These are phyloP conservation scores for Tigriopus japonicus DNA, from an alignment of 1,140 invertebrate species.

Conservation along the genomic window DNA sequence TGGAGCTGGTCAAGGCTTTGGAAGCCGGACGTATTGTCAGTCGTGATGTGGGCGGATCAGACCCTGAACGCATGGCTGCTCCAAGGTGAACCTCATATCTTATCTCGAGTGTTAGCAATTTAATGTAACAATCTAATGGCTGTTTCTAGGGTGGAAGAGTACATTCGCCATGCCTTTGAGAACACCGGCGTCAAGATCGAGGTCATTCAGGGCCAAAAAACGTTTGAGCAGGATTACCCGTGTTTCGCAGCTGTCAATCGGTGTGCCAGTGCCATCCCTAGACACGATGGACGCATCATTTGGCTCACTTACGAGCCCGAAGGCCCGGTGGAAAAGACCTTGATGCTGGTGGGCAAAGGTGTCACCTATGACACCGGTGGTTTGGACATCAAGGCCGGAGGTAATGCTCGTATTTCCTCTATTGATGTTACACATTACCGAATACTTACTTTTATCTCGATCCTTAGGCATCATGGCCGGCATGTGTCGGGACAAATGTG, in stretches of 20 bases:
- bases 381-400: conserved; percentile 67
- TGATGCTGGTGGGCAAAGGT: conserved; percentile 84
- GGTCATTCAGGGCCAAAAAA: conserved; percentile 42
- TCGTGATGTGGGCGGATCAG: conserved; percentile 68
- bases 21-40: conserved; percentile 37
- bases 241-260: conserved; percentile 14
- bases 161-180: conserved; percentile 49
- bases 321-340: conserved; percentile 43
- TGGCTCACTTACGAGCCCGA: conserved; percentile 59
- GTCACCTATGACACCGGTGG: conserved; percentile 84
- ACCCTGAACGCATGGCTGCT: conserved; percentile 84
- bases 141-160: conserved; percentile 41
- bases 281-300: conserved; percentile 63
- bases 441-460: too few species aligned
- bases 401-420: conserved; percentile 23
- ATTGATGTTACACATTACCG: too few species aligned
- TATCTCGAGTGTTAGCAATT: too few species aligned
- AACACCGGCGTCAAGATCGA: conserved; percentile 41
- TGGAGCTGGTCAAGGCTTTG: background rate
- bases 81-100: conserved; percentile 31
- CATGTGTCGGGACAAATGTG: conserved; percentile 94
- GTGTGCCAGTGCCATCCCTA: conserved; percentile 30
- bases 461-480: conserved; percentile 47
- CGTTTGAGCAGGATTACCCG: conserved; percentile 42
- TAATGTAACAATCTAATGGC: too few species aligned